Conservation (phyloP, 2,113 vertebrate genomes). For the Lophius piscatorius region DNA sequence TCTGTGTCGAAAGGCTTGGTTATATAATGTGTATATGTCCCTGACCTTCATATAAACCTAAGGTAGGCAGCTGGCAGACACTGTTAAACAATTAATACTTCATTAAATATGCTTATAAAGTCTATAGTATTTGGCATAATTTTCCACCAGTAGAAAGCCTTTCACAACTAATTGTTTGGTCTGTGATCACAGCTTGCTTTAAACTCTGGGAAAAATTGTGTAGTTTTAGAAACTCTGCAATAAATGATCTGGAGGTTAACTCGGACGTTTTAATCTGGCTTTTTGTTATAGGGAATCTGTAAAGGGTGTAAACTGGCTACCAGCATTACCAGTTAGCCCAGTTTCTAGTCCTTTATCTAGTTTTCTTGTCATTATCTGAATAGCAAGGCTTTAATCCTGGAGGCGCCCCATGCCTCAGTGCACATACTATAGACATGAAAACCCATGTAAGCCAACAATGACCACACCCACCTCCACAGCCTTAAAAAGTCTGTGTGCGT, state of each 20-base stretch:
- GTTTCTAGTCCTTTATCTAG: conserved; percentile 59
- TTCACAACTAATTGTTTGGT: too few relatives aligned
- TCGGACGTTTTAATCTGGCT: too few relatives aligned
- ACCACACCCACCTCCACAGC: conserved; percentile 54
- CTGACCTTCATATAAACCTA: conserved; percentile 51
- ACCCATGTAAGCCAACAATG: conserved; percentile 32
- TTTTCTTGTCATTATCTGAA: conserved; percentile 61
- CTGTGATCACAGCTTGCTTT: not conserved
- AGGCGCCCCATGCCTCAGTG: conserved; percentile 36
- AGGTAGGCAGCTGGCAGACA: conserved; percentile 18
- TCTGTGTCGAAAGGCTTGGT: conserved; percentile 21
- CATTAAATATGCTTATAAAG: too few relatives aligned
- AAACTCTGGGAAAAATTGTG: not conserved
- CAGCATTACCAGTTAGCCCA: conserved; percentile 55
- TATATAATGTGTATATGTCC: conserved; percentile 38
- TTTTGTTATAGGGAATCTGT: too few relatives aligned
- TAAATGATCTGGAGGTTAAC: conserved; percentile 1
- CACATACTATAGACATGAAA: conserved; percentile 58
- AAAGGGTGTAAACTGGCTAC: conserved; percentile 28
- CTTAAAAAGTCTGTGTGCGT: conserved; percentile 46
- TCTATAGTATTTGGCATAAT: conserved; percentile 23
- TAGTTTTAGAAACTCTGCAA: not conserved
- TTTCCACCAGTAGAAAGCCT: too few relatives aligned
- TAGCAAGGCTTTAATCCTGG: conserved; percentile 59
- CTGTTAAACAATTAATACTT: conserved; percentile 10